Evolutionary conservation across 2,113 vertebrate genomes (phyloP).

Genomic region (Eudorcas thomsonii): DNA sequence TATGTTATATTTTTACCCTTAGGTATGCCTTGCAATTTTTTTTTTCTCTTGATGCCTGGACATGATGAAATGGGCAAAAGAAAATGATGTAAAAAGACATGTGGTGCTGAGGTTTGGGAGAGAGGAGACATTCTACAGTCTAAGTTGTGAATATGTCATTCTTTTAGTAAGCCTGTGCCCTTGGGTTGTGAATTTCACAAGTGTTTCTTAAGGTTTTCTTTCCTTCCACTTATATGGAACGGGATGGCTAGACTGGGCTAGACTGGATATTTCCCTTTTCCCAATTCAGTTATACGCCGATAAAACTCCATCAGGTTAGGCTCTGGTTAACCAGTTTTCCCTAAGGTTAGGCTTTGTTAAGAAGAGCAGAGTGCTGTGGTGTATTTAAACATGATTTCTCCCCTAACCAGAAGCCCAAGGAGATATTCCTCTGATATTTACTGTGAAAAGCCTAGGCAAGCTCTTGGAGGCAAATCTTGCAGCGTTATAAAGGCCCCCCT

Average conservation of each 20-base stretch:
- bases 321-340: background rate
- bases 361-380: background rate
- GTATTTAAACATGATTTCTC: background rate
- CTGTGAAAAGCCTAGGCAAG: background rate
- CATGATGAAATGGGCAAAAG: background rate
- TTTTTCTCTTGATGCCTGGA: background rate
- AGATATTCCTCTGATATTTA: background rate
- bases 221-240: background rate
- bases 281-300: background rate
- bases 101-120: background rate
- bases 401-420: background rate
- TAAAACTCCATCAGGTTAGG: background rate
- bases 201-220: background rate
- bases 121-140: background rate
- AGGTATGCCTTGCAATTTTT: background rate
- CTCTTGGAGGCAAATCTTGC: background rate
- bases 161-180: background rate
- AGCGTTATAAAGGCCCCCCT: background rate
- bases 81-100: background rate
- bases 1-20: background rate
- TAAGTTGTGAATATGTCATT: background rate
- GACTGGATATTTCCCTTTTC: background rate
- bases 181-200: background rate
- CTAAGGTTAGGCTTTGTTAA: background rate
- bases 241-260: background rate